phyloP scores from a whole-genome alignment of 2,113 vertebrate species.

The Prinia subflava region DNA sequence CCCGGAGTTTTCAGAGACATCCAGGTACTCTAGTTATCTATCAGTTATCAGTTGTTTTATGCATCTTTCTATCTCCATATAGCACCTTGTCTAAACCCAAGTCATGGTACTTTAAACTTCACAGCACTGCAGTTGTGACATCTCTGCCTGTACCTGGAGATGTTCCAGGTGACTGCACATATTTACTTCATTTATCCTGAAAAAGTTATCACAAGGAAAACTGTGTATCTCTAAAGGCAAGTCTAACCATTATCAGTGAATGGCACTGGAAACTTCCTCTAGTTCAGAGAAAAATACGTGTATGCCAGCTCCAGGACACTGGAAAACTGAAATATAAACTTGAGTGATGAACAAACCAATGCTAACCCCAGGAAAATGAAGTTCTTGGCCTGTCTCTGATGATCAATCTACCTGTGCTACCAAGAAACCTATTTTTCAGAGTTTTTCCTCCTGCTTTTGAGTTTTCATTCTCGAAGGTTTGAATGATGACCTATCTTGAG shows the following conservation, averaged over 20 bases:
- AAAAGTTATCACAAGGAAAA: neutral
- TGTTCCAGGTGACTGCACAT: neutral
- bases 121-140: neutral
- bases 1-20: neutral
- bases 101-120: neutral
- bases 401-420: neutral
- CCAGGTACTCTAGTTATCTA: neutral
- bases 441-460: neutral
- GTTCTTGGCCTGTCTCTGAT: neutral
- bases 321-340: neutral
- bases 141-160: neutral
- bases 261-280: neutral
- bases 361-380: neutral
- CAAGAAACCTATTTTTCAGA: neutral
- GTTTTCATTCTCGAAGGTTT: neutral
- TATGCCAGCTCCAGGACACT: neutral
- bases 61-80: neutral
- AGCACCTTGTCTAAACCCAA: neutral
- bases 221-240: neutral
- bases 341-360: neutral
- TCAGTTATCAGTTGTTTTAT: neutral
- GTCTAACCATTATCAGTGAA: neutral
- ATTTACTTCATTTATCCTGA: neutral
- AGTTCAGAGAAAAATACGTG: neutral
- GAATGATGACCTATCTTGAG: neutral